Evolutionary conservation across 2,888 invertebrate species (phyloP), one percentile per base, ranked within the genome.

Genomic region (Invenusta paracnida): DNA sequence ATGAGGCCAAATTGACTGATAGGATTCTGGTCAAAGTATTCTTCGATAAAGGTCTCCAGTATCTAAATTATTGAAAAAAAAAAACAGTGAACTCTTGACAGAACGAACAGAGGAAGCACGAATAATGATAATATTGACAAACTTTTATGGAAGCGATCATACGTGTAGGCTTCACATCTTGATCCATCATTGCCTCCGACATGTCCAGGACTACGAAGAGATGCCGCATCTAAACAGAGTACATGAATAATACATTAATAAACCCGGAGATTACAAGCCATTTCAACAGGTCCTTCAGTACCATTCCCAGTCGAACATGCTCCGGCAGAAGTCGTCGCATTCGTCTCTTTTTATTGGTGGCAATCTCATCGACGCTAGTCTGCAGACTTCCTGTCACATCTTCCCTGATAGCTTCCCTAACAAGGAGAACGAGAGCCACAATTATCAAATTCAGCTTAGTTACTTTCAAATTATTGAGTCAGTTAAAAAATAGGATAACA

Each of bases 11-110:
- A 92, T 92, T 99, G 99, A 90, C 98, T 97, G 85, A 99, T 95
- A 11, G 99, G 99, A 92, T 99, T 99, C 91, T 98, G 97, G 92
- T 98, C 98, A 92, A 98, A 98, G 91, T 96, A 99, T 91, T 98
- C 97, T 89, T 97, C 96, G 86, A 99, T 94, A 91, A 98, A 99
- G 88, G 94, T 94, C 92, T 97, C 96, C 87, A 99, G 91, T 17
- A 97, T 2, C 82, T 82, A 29, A 28, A 82, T 11, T 11, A 82
- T n/a, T n/a, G n/a, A n/a, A n/a, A n/a, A n/a, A n/a, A 81, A 23
- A 25, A 17, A 81, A 81, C 25, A 25, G 25, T 17, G 25, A 23
- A 17, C n/a, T 66, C 11, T n/a, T 66, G 66, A 17, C 11, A 17
- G 66, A 66, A 66, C n/a, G n/a, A 66, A n/a, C 66, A 66, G n/a